Base-by-base conservation (phyloP, 2,888 invertebrate genomes). In the Eucera pruinosa region DNA sequence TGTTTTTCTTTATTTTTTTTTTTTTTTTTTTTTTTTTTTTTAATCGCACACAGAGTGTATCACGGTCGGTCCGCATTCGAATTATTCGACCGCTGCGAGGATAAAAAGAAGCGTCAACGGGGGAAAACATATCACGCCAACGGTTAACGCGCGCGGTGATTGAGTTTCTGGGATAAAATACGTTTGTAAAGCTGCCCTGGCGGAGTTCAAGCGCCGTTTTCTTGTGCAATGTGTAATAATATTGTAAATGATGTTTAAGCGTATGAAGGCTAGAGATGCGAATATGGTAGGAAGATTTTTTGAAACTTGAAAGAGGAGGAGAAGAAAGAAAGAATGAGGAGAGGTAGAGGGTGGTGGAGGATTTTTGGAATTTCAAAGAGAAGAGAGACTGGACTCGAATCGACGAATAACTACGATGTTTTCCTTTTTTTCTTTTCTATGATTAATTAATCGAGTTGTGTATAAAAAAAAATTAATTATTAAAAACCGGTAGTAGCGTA, bases 201-300 rank as follows among this genome's bases (percentile, higher is more conserved):
- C 67, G 66, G 66, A 79, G 64, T 77, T 4, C 18, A 18, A 76
- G 83, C 81, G 87, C 84, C 88, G 85, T 81, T 75, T 83, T 88
- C 87, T 84, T 85, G 89, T 90, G 89, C 89, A 90, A 90, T 90
- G 86, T 89, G 70, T 85, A 86, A 75, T 78, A 78, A 83, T 86
- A 82, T 67, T 83, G 79, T 80, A 86, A 83, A 82, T 86, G 78
- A 77, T 57, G 62, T 81, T 36, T 2, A 83, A 77, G 60, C 61
- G 57, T 52, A 41, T 11, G 50, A 58, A 50, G 15, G 30, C 54
- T 52, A 48, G 39, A 25, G 9, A 23, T 47, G 33, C 13, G 20
- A 64, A 11, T 6, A 45, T 7, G 23, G n/a, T 25, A 15, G 23
- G 7, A 36, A 13, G 39, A n/a, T 30, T 1, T 5, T 36, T 23